Base-by-base conservation (phyloP, 2,113 vertebrate species). In the Nestor notabilis region DNA sequence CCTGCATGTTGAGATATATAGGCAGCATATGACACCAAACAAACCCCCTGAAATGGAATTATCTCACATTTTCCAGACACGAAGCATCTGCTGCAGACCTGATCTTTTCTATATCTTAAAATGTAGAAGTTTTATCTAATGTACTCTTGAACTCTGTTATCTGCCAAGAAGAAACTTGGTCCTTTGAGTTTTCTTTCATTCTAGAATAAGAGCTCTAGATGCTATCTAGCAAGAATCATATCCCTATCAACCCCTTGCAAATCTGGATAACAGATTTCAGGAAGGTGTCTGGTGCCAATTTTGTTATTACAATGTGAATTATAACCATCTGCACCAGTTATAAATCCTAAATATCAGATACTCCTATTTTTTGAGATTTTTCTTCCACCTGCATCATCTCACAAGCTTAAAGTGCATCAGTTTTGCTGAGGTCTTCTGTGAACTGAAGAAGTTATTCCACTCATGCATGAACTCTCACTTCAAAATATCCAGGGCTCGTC, bases 231-330 rank as follows among this genome's bases (percentile, higher is more conserved):
- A 87, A 84, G 56, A 84, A 52, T 83, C 50, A 79, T 64, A 81
- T 71, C 58, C 81, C 44, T 64, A 64, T 41, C 46, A 35, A 53
- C 68, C 27, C 50, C 74, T 92, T 90, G 13, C 17, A 94, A 74
- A 93, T 85, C 24, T 93, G 77, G 39, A 76, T 64, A 90, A 78
- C 80, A 95, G 86, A 95, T 95, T 95, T 97, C 89, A 44, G 70
- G 61, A 87, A 92, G 79, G 33, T 90, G 29, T 29, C 35, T 95
- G 69, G 60, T 90, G 92, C 90, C 85, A 94, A 65, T 76, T 96
- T 88, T 92, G 19, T 95, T 92, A 82, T 82, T 94, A 75, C 41
- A 35, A 68, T 72, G 65, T 84, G 52, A 80, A 90, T 92, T 92
- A 91, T 47, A 91, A 89, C 60, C 72, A 89, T 95, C 81, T 89